Base-by-base conservation (phyloP, 2,113 vertebrate species). In the Silurus glanis region DNA sequence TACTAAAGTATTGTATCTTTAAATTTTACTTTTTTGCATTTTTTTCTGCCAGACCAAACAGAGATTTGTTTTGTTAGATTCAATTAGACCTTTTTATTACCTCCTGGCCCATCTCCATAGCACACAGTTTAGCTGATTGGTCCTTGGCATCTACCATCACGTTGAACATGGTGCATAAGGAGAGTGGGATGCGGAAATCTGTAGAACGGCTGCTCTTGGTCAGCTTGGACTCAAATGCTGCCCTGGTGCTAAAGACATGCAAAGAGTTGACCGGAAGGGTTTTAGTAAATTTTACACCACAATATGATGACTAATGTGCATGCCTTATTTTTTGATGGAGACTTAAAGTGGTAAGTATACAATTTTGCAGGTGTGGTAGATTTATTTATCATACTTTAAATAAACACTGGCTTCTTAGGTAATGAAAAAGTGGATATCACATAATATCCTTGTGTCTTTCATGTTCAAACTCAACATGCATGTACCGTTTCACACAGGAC, bases 81-180 rank as follows among this genome's bases (percentile, higher is more conserved):
- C n/a, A 45, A 45, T 28, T 58, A 37, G 81, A 56, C 28, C 51
- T 72, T 89, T 55, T 87, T 91, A 94, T 96, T 97, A 98, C 98
- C 97, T 99, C 98, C 95, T 98, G 97, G 94, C 98, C 98, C 96
- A 99, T 96, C 94, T 99, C 98, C 97, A 99, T 98, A 85, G 97
- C 98, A 92, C 98, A 99, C 91, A 99, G 95, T 96, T 99, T 99
- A 93, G 97, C 97, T 91, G 98, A 99, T 88, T 99, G 98, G 94
- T 98, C 97, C 97, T 99, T 99, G 95, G 98, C 98, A 91, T 99
- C 98, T 91, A 99, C 98, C 98, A 99, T 99, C 95, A 99, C 98
- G 89, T 99, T 99, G 95, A 98, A 99, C 98, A 99, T 99, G 94
- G 98, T 99, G 96, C 98, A 99, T 96, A 99, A 96, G 94, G 98